Conservation (phyloP, 2,888 invertebrate genomes). For the Melipona bicolor region DNA sequence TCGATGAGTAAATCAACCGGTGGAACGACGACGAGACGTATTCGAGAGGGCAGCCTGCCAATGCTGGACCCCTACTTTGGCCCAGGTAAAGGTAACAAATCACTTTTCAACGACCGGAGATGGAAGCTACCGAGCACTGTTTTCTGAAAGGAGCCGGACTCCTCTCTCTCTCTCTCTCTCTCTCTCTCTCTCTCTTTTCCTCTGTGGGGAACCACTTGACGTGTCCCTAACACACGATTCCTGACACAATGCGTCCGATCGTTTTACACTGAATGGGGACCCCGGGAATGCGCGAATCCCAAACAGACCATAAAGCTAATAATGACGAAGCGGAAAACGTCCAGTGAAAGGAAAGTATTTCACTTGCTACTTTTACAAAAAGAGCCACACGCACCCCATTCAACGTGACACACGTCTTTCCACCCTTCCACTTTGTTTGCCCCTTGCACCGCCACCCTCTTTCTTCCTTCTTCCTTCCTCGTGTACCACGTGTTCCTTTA, state of each 20-base stretch:
- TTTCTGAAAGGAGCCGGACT: constrained; percentile 80
- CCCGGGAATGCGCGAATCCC: constrained; percentile 64
- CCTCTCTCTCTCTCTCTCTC: constrained; percentile 25
- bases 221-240: constrained; percentile 73
- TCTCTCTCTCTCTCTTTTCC: background rate
- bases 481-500: background rate
- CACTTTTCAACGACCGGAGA: constrained; percentile 69
- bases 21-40: constrained; percentile 36
- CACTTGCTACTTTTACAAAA: constrained; percentile 29
- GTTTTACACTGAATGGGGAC: constrained; percentile 74
- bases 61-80: constrained; percentile 61
- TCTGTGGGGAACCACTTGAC: constrained; percentile 82
- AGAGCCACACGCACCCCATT: constrained; percentile 9
- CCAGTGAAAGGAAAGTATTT: constrained; percentile 44
- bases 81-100: constrained; percentile 73
- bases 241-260: constrained; percentile 74
- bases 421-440: background rate
- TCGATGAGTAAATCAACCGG: constrained; percentile 62
- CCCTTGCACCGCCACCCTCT: background rate
- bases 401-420: constrained; percentile 1
- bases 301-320: constrained; percentile 64
- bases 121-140: constrained; percentile 68
- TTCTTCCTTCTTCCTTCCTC: background rate
- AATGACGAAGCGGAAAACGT: constrained; percentile 56
- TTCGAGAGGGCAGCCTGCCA: constrained; percentile 55